phyloP scores from a whole-genome alignment of 2,797 vertebrate species.

The Myiothlypis coronata region DNA sequence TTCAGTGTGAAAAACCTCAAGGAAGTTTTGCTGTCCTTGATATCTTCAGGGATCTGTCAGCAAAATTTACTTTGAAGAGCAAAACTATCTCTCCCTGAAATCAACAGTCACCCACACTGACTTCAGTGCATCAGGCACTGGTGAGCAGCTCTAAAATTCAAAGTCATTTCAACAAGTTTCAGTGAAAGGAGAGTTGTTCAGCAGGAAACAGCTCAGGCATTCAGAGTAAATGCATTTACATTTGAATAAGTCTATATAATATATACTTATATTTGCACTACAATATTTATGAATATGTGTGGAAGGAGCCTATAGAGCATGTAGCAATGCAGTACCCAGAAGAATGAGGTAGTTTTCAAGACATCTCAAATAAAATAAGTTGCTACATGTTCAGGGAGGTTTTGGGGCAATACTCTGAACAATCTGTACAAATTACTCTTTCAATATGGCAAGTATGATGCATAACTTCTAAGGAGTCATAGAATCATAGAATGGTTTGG shows the following conservation, averaged over 20 bases:
- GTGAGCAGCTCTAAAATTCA: neutral
- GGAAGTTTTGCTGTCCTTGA: neutral
- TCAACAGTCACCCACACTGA: neutral
- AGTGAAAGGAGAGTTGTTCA: neutral
- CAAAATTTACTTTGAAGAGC: neutral
- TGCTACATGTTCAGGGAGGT: neutral
- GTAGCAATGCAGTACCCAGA: neutral
- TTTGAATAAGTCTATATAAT: neutral
- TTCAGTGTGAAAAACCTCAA: neutral
- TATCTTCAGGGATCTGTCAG: neutral
- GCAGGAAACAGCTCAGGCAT: neutral
- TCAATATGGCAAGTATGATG: neutral
- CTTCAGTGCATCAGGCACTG: neutral
- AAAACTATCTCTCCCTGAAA: neutral
- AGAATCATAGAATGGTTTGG: neutral
- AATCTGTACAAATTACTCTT: neutral
- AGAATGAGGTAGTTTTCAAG: neutral
- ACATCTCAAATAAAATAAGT: neutral
- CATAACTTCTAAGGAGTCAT: neutral
- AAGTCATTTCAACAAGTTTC: neutral
- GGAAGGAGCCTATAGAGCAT: neutral
- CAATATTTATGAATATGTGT: neutral
- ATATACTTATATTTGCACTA: neutral
- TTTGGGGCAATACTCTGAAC: neutral
- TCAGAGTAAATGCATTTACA: neutral